Base-by-base conservation (phyloP, 1,140 invertebrate species). In the Schmidtea mediterranea region DNA sequence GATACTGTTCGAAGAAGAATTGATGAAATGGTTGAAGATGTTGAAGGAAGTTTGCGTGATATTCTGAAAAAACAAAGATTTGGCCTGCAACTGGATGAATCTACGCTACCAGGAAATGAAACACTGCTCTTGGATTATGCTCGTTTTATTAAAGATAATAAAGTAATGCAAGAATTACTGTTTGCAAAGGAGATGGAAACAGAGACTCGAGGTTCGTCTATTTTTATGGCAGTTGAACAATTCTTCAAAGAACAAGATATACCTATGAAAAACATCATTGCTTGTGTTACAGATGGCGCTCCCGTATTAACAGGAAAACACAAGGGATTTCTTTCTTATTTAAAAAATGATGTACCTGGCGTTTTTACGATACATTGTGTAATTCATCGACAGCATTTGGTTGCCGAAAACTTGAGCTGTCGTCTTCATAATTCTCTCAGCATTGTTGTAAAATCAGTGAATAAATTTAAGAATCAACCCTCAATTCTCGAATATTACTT, bases 381-480 rank as follows among this genome's bases (percentile, higher is more conserved):
- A 21, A 40, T 40, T 21, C 39, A 40, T 40, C 39, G 39, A 40
- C 39, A 40, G 39, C 39, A 40, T 40, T 21, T 40, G 39, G 13
- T 40, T 15, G 39, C 39, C 19, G n/a, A 40, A 40, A 40, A 40
- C 19, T 16, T 21, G 19, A 40, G 19, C 19, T 15, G 39, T 40
- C 39, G 39, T 3, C 39, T 40, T 16, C 39, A 40, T 21, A 21
- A 40, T 21, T 40, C 39, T 13, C 39, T 40, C 39, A 40, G 19
- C 19, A 40, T n/a, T 15, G 39, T 40, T 40, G 19, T 40, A n/a
- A 32, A 32, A 32, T 32, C 26, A 32, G 26, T 32, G 26, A 32
- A 32, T 32, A 32, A 32, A 32, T 6, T 32, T 32, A 32, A 32
- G 26, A 32, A 32, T 32, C 26, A 32, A 32, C 39, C 15, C 39